Percentiles rank a stretch among this genome's conserved stretches.
Conservation (phyloP, 2,888 invertebrate species). For the Ormyrus pomaceus region DNA sequence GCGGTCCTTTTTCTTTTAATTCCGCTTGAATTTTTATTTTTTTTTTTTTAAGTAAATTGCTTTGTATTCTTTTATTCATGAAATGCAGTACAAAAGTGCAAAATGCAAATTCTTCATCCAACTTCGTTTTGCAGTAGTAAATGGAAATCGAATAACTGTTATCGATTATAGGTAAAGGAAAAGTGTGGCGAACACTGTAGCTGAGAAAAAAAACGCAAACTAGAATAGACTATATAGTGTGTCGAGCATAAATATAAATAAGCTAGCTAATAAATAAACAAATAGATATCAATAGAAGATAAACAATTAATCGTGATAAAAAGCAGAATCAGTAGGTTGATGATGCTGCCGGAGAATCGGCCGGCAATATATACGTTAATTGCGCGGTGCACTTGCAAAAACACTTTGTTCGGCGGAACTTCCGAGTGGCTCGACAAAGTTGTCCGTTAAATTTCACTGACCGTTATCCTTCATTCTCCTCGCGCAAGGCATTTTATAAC, state of each 20-base stretch:
- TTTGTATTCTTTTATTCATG: background rate
- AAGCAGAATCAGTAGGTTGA: conserved; percentile 40
- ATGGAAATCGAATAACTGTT: conserved; percentile 17
- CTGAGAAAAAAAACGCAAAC: conserved; percentile 34
- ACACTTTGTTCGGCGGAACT: background rate
- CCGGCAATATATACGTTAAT: conserved; percentile 60
- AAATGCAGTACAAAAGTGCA: conserved; percentile 4
- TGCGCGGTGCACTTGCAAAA: conserved; percentile 33
- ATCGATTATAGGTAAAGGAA: conserved; percentile 33
- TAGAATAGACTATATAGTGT: conserved; percentile 50
- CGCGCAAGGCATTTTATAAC: no score
- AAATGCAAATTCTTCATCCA: conserved; percentile 12
- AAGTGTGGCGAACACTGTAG: conserved; percentile 1
- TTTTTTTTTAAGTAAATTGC: background rate
- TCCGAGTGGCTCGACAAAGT: no score
- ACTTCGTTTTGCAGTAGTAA: conserved; percentile 3
- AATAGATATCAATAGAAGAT: conserved; percentile 52
- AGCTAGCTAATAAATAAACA: conserved; percentile 39
- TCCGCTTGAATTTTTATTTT: background rate
- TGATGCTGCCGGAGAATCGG: conserved; percentile 54
- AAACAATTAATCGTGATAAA: conserved; percentile 54
- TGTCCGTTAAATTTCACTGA: no score
- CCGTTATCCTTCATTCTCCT: no score
- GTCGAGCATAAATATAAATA: conserved; percentile 43
- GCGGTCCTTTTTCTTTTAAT: no score